A percentile compares a stretch with the other conserved stretches of the same genome.
Evolutionary conservation across 1,140 invertebrate species (phyloP).

Genomic region (Xylocopa sonorina): DNA sequence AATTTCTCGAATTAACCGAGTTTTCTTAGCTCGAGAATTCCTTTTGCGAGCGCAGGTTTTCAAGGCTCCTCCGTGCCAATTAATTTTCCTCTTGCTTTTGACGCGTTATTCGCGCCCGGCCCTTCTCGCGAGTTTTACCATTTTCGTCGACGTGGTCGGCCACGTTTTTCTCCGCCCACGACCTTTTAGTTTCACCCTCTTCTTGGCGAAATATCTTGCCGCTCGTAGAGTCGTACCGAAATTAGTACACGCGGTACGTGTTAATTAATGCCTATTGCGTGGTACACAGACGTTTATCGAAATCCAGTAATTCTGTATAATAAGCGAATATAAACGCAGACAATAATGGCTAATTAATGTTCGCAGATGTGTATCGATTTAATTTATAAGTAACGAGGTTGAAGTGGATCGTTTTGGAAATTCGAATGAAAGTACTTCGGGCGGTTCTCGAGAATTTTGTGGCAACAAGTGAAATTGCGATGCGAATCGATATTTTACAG

Average conservation of each 20-base stretch:
- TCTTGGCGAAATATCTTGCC: background rate
- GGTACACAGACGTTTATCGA: background rate
- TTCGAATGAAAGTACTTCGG: too few species aligned
- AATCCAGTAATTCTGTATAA: slow-evolving; percentile 16
- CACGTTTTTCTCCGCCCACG: background rate
- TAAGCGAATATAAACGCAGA: slow-evolving; percentile 1
- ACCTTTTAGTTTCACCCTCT: background rate
- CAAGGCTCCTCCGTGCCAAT: background rate
- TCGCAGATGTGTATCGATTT: background rate
- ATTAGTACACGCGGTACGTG: slow-evolving; percentile 21
- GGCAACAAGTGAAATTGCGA: too few species aligned
- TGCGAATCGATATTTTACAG: too few species aligned
- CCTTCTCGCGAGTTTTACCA: background rate
- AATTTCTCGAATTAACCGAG: slow-evolving; percentile 32
- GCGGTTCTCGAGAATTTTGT: too few species aligned
- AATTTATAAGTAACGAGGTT: background rate
- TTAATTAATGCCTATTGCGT: slow-evolving; percentile 19
- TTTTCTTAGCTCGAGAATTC: background rate
- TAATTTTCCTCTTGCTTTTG: background rate
- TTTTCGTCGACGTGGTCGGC: background rate
- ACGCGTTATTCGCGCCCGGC: too few species aligned
- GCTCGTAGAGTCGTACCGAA: background rate
- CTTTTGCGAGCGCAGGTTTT: background rate
- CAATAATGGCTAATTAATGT: background rate
- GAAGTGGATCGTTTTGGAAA: too few species aligned